Evolutionary conservation across 2,797 vertebrate genomes (phyloP).

Genomic region (Cheracebus regulus): DNA sequence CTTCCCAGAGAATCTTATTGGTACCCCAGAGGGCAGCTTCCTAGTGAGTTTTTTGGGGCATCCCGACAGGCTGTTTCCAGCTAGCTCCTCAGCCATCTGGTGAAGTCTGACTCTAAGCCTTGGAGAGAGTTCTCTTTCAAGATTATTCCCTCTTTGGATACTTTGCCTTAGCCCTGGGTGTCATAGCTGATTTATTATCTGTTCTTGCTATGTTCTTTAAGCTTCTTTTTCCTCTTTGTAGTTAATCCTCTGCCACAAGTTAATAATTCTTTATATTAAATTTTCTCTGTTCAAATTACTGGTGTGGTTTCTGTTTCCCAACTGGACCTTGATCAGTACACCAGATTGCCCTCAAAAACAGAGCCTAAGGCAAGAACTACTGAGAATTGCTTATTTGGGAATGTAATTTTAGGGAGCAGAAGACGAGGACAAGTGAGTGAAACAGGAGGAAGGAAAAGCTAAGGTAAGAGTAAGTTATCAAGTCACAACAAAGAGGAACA

Average conservation of each 20-base stretch:
- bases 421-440: background rate
- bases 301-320: conserved; percentile 37
- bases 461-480: background rate
- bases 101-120: background rate
- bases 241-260: background rate
- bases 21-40: background rate
- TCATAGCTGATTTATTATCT: background rate
- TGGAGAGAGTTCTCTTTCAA: background rate
- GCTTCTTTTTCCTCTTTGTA: background rate
- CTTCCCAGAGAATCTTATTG: background rate
- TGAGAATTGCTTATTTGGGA: background rate
- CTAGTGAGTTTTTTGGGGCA: background rate
- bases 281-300: conserved; percentile 22
- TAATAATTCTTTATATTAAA: conserved; percentile 25
- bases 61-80: background rate
- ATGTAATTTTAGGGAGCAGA: background rate
- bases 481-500: background rate
- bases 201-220: background rate
- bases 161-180: background rate
- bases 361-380: conserved; percentile 1
- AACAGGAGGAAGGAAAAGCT: background rate
- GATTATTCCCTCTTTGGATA: background rate
- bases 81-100: background rate
- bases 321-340: background rate
- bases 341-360: background rate